These are phyloP conservation scores for Heliconius charithonia DNA, from an alignment of 2,888 invertebrate genomes.

Conservation along the genomic window DNA sequence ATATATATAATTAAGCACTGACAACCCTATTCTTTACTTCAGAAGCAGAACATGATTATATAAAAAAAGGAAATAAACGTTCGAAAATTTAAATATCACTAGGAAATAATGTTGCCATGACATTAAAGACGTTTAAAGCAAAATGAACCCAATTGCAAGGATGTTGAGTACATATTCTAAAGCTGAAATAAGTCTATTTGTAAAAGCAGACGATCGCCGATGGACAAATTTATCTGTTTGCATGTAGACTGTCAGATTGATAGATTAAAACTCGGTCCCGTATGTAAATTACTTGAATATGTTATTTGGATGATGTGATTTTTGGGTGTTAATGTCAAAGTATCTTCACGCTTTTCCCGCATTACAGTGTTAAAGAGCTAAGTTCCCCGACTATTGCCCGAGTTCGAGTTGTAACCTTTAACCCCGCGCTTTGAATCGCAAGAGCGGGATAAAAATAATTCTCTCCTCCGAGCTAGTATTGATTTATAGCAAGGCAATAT, in stretches of 20 bases:
- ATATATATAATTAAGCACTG: background rate
- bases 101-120: slow-evolving; percentile 57
- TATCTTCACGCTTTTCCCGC: background rate
- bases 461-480: too few species aligned
- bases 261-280: slow-evolving; percentile 48
- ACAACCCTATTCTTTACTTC: slow-evolving; percentile 40
- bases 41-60: slow-evolving; percentile 61
- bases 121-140: slow-evolving; percentile 23
- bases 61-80: slow-evolving; percentile 58
- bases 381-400: background rate
- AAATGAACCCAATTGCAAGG: slow-evolving; percentile 39
- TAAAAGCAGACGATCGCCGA: slow-evolving; percentile 53
- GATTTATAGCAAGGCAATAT: too few species aligned
- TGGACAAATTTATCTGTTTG: slow-evolving; percentile 62
- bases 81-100: slow-evolving; percentile 66
- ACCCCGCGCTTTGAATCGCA: background rate
- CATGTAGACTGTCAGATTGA: slow-evolving; percentile 58
- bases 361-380: background rate
- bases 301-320: slow-evolving; percentile 30
- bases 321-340: slow-evolving; percentile 6
- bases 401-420: background rate
- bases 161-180: slow-evolving; percentile 44
- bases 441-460: background rate
- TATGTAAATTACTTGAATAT: slow-evolving; percentile 41
- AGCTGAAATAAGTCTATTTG: slow-evolving; percentile 52